Percentiles rank a stretch among this genome's conserved stretches.
Conservation (phyloP, 2,888 invertebrate species). For the Sinohyriopsis cumingii region DNA sequence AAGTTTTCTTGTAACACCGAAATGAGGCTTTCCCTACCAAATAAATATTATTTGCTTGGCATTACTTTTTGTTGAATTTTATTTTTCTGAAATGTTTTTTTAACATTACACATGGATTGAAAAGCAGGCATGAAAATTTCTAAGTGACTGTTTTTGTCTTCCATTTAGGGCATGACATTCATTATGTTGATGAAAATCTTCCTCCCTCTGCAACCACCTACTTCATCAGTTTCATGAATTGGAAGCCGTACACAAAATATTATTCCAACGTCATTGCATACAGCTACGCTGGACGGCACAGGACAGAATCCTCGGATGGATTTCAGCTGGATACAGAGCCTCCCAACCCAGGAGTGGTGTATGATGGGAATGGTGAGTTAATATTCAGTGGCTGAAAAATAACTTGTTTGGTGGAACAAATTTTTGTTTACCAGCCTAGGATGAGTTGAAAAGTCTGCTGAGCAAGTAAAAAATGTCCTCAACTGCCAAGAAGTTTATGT, state of each 20-base stretch:
- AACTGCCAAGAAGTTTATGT: no score
- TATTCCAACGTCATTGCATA: slow-evolving; percentile 19
- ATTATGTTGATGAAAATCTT: no score
- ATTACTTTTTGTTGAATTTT: no score
- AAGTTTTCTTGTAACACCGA: no score
- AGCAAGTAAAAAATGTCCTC: no score
- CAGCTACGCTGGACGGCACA: slow-evolving; percentile 11
- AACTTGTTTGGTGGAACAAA: no score
- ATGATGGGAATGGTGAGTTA: slow-evolving; percentile 20
- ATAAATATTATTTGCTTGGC: no score
- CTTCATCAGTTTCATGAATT: slow-evolving; percentile 1
- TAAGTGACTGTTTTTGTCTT: neutral
- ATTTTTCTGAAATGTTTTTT: no score
- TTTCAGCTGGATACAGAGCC: slow-evolving; percentile 10
- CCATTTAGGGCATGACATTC: slow-evolving; percentile 15
- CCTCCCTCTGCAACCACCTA: neutral
- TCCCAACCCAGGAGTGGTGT: slow-evolving; percentile 12
- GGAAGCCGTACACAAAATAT: slow-evolving; percentile 12
- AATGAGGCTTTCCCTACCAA: no score
- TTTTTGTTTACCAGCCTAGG: no score
- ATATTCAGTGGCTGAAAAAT: neutral
- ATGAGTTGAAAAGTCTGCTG: no score
- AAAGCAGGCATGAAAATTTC: neutral
- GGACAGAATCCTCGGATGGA: slow-evolving; percentile 17
- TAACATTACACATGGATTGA: no score